Evolutionary conservation across 1,140 invertebrate genomes (phyloP), one percentile per base, ranked within the genome.

Genomic region (Zaprionus gabonicus): DNA sequence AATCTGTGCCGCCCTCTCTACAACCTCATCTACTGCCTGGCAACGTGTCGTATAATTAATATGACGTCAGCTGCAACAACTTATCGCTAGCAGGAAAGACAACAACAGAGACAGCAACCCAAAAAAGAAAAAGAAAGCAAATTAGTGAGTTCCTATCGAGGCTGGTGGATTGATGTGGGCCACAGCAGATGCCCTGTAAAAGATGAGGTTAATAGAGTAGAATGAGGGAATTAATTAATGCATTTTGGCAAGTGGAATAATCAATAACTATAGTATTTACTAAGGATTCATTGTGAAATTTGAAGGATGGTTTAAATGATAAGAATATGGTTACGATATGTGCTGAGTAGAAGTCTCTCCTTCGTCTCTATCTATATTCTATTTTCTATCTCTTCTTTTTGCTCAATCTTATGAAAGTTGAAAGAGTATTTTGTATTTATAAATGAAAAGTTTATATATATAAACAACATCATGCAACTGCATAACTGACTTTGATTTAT

Each of bases 31-130:
- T 20, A 12, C 25, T 51, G 25, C 20, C 20, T 20, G 41, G 34
- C 73, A 46, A 69, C 67, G 31, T 53, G 57, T 46, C 67, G 57
- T 71, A 72, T 77, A 77, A 77, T 77, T 73, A 77, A 63, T 77
- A 73, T 77, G 75, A 73, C 75, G 70, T 73, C 70, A 77, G 70
- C 51, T 63, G 41, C 51, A 73, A 55, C 57, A 76, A 76, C 63
- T 76, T 73, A 72, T 72, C 59, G 60, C 10, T 55, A 23, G n/a
- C 23, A 23, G 17, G 25, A 46, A 41, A 23, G 25, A 41, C 6
- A 51, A 25, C 20, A 60, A 25, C 34, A 60, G 59, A 27, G 5
- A 9, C 36, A 58, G 55, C 56, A 28, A 20, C 57, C 28, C 38
- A 4, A 23, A 63, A 63, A 36, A 4, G 23, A 63, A 63, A 36